Evolutionary conservation across 2,113 vertebrate species (phyloP).

Genomic region (Esox niger): DNA sequence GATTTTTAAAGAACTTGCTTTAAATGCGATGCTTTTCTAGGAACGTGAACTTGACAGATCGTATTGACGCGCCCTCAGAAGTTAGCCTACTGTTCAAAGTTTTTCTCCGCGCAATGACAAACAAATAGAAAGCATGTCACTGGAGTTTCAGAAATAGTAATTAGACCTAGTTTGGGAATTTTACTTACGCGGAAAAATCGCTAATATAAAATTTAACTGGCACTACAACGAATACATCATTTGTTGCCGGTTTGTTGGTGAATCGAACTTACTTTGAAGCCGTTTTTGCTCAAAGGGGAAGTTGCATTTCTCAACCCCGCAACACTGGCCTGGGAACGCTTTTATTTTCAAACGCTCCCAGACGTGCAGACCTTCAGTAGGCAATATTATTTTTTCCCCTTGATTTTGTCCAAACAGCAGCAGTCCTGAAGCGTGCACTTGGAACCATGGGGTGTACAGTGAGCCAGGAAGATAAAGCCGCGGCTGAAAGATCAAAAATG

Average conservation of each 20-base stretch:
- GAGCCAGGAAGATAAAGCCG: constrained; percentile 93
- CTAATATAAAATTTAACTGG: neutral
- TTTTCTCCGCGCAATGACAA: neutral
- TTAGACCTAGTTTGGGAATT: constrained; percentile 27
- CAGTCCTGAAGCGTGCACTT: constrained; percentile 77
- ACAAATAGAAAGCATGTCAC: constrained; percentile 12
- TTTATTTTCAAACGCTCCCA: constrained; percentile 9
- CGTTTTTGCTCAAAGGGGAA: constrained; percentile 57
- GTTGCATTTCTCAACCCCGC: constrained; percentile 38
- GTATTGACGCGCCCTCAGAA: neutral
- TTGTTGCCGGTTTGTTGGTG: neutral
- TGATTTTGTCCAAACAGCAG: constrained; percentile 51
- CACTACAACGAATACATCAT: constrained; percentile 10
- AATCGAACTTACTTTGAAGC: constrained; percentile 31
- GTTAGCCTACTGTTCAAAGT: neutral
- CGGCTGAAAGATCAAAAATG: constrained; percentile 89
- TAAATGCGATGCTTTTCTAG: constrained; percentile 26
- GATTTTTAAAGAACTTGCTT: constrained; percentile 28
- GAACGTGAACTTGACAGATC: too few relatives aligned
- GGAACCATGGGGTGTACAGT: constrained; percentile 92
- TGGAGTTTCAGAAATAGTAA: neutral
- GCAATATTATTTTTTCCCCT: constrained; percentile 20
- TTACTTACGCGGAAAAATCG: neutral
- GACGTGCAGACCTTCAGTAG: constrained; percentile 6
- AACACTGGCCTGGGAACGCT: constrained; percentile 25